phyloP scores from a whole-genome alignment of 1,140 invertebrate genomes.

The Bemisia tabaci region DNA sequence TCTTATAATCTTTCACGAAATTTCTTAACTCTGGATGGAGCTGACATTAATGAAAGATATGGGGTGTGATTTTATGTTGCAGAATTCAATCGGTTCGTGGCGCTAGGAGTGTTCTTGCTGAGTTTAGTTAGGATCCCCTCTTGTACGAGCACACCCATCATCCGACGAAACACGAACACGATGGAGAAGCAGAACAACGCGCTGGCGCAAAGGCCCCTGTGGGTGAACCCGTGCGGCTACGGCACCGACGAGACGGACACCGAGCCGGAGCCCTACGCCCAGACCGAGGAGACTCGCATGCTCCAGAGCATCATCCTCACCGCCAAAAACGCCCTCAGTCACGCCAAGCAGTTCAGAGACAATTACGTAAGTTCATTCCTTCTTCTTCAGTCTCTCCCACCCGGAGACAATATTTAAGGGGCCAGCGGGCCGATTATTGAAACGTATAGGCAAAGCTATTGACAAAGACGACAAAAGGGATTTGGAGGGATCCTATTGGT shows the following conservation, averaged over 20 bases:
- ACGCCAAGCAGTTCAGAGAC: background rate
- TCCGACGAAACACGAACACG: background rate
- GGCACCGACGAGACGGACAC: background rate
- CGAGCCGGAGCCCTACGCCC: background rate
- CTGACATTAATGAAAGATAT: too few relatives aligned
- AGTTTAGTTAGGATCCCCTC: background rate
- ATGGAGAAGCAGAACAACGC: background rate
- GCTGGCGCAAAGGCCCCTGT: background rate
- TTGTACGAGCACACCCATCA: background rate
- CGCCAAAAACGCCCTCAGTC: background rate
- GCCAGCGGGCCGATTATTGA: too few relatives aligned
- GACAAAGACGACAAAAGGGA: too few relatives aligned
- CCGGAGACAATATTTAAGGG: too few relatives aligned
- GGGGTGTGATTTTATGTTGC: background rate
- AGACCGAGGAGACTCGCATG: background rate
- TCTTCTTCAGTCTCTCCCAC: too few relatives aligned
- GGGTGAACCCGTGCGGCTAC: background rate
- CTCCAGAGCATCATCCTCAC: background rate
- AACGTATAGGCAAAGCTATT: too few relatives aligned
- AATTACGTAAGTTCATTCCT: background rate
- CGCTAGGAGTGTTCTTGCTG: background rate
- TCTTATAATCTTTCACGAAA: too few relatives aligned
- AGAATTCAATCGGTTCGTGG: background rate
- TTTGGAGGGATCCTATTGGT: too few relatives aligned
- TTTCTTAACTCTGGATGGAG: too few relatives aligned